Base-by-base conservation (phyloP, 2,113 vertebrate species). In the Corythornis vintsioides region DNA sequence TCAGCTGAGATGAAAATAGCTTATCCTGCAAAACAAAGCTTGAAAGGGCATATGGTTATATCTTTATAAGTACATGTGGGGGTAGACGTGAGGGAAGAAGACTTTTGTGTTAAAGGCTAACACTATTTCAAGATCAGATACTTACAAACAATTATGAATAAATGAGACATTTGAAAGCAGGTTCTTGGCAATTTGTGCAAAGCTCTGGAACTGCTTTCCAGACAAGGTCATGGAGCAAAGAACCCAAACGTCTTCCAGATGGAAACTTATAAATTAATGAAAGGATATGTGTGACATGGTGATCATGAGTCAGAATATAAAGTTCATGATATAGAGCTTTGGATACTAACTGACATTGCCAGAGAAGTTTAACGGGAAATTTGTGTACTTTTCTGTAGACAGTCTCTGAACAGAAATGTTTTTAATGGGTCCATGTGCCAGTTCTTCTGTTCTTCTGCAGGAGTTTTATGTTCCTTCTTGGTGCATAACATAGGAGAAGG, bases 1-100 rank as follows among this genome's bases (percentile, higher is more conserved):
- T 38, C 92, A 96, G 94, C 90, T 93, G 90, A 91, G 88, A 94
- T 80, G 52, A 80, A 95, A 95, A 95, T 96, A 95, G 76, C 69
- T 89, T 89, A 92, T 94, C 83, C 89, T 47, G 83, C 85, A 95
- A 95, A 94, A 95, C 85, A 94, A 92, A 95, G 85, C 95, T 83
- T 90, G 92, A 90, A 95, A 96, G 90, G 88, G 95, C 90, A 95
- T 94, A 93, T 92, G 94, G 94, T 81, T 92, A 61, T 78, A 69
- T 80, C 83, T 93, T 91, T 90, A 80, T 66, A 92, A 90, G 75
- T 86, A 80, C 0, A 7, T 88, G 93, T 80, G 90, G 89, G 94
- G 92, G 94, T 83, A 90, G 93, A 86, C 6, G 21, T 86, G 93
- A 90, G 15, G 43, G 64, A 91, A 88, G 25, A 77, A 10, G 3